Evolutionary conservation across 2,888 invertebrate genomes (phyloP), one percentile per base, ranked within the genome.

Genomic region (Drosophila nigricruria): DNA sequence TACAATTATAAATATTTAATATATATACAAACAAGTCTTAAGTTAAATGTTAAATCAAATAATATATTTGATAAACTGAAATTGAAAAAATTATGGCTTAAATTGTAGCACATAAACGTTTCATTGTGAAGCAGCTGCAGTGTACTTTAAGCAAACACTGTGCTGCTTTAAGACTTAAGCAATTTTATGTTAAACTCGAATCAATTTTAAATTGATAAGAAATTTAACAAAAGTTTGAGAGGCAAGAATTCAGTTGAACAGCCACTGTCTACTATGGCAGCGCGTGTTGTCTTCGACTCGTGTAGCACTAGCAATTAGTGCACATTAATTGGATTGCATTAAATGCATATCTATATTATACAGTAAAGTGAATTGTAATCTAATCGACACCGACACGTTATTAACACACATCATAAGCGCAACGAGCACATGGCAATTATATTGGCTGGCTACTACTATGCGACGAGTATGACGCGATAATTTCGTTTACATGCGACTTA

Each of bases 351-450:
- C 16, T 32, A 52, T 20, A 52, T 25, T 61, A 27, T 30, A 40
- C 34, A n/a, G 25, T 49, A 23, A 59, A 38, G 53, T 38, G 53
- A 53, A 53, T 53, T 63, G 20, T 64, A 63, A 67, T 72, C 32
- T 68, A 76, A 78, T 68, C 62, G 63, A 47, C 20, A 58, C 53
- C 23, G 50, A 62, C 42, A 45, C 20, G 47, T 61, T 70, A 64
- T 74, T 78, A 76, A 27, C 23, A 66, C 57, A 73, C 53, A 40
- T 76, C 27, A 65, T 54, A 52, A 54, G 42, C 23, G 45, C 27
- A 73, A 38, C 42, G 10, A 38, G n/a, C 25, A 36, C 20, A 30
- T 34, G 58, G 27, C 58, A 58, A 58, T 50, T 59, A 59, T 27
- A 38, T 32, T 25, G 20, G 9, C 25, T 30, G 27, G 0, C 27